Evolutionary conservation across 2,113 vertebrate species (phyloP).

Genomic region (Solea solea): DNA sequence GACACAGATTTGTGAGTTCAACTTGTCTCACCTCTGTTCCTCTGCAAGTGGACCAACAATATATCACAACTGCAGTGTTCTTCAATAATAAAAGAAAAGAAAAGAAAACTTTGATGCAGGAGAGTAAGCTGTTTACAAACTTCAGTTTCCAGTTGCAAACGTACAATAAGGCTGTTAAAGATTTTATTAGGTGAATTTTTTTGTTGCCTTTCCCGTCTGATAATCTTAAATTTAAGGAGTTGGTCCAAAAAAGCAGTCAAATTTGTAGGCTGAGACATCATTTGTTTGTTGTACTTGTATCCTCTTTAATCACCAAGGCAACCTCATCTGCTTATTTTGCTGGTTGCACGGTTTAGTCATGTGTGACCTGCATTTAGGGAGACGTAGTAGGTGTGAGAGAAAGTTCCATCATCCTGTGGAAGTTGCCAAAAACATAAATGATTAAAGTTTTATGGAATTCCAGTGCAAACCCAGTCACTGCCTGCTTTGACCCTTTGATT

Average conservation of each 20-base stretch:
- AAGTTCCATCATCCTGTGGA: slow-evolving; percentile 27
- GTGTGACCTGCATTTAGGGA: slow-evolving; percentile 51
- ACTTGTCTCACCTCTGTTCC: not conserved
- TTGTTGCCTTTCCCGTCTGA: not conserved
- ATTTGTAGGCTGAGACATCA: slow-evolving; percentile 32
- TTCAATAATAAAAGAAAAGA: no score
- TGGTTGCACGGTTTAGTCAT: slow-evolving; percentile 57
- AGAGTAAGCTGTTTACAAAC: no score
- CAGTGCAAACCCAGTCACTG: not conserved
- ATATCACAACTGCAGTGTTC: not conserved
- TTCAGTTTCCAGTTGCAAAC: no score
- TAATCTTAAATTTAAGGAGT: not conserved
- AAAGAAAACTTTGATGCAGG: no score
- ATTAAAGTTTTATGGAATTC: slow-evolving; percentile 54
- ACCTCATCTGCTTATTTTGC: slow-evolving; percentile 72
- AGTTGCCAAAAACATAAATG: slow-evolving; percentile 22
- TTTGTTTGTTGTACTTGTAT: slow-evolving; percentile 62
- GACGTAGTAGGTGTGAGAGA: slow-evolving; percentile 50
- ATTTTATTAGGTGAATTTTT: no score
- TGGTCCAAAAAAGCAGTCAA: not conserved
- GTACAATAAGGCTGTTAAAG: no score
- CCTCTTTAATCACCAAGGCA: slow-evolving; percentile 57
- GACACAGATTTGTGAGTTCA: not conserved
- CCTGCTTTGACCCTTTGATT: not conserved
- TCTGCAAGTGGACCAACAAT: not conserved